A percentile compares a stretch with the other conserved stretches of the same genome.
Conservation (phyloP, 2,113 vertebrate species). For the Circaetus cinerascens region DNA sequence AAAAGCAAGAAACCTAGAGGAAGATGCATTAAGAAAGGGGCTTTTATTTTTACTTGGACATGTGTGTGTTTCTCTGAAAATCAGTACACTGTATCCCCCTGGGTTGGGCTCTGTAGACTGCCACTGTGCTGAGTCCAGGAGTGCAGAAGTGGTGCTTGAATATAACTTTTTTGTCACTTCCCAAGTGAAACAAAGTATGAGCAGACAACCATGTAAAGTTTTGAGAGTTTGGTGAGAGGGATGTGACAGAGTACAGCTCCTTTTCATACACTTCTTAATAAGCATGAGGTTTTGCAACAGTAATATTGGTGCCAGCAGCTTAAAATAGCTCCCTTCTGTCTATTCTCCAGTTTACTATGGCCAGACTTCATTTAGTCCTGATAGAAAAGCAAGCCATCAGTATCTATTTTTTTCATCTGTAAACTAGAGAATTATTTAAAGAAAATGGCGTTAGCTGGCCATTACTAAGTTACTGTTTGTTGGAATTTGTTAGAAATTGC, state of each 20-base stretch:
- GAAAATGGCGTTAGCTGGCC: neutral
- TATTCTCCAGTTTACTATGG: neutral
- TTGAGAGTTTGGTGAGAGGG: neutral
- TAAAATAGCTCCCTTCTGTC: neutral
- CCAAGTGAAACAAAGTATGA: neutral
- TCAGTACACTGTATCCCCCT: neutral
- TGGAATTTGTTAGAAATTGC: neutral
- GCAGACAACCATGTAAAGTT: neutral
- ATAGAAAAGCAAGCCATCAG: neutral
- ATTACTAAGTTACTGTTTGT: neutral
- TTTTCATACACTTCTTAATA: neutral
- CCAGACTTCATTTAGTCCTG: neutral
- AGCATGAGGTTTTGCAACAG: neutral
- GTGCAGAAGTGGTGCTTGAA: neutral
- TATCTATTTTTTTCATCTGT: neutral
- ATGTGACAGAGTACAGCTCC: neutral
- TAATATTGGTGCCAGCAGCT: neutral
- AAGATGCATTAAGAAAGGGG: neutral
- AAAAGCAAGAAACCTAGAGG: neutral
- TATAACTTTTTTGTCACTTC: neutral
- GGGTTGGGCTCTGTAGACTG: neutral
- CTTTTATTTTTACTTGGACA: neutral
- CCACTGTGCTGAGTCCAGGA: neutral
- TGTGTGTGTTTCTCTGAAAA: neutral
- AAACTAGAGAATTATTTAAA: neutral